These are phyloP conservation scores for Bugulina stolonifera DNA, from an alignment of 2,888 invertebrate genomes.

Conservation along the genomic window DNA sequence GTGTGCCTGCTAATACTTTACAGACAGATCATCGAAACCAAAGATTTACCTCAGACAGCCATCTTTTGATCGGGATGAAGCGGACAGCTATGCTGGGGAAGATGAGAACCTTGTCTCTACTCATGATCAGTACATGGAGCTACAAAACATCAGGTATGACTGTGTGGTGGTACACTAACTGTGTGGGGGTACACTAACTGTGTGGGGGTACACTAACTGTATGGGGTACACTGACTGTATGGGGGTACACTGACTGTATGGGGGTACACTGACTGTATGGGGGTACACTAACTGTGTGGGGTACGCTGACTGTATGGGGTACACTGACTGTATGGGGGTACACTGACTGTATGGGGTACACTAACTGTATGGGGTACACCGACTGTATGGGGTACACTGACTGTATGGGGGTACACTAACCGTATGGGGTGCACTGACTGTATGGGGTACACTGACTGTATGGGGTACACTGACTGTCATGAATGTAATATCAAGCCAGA, in stretches of 20 bases:
- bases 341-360: not conserved
- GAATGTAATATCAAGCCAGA: too few species aligned
- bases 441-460: too few species aligned
- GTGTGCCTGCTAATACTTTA: too few species aligned
- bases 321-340: too few species aligned
- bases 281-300: not conserved
- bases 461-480: too few species aligned
- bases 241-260: not conserved
- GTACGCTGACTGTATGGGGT: not conserved
- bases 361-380: not conserved
- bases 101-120: not conserved
- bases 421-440: too few species aligned
- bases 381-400: not conserved
- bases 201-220: not conserved
- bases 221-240: too few species aligned
- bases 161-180: not conserved
- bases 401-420: too few species aligned
- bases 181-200: not conserved
- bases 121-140: not conserved
- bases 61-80: not conserved
- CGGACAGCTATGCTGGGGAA: not conserved
- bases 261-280: not conserved
- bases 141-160: constrained; percentile 5
- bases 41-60: not conserved
- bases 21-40: constrained; percentile 20